phyloP scores from a whole-genome alignment of 2,888 invertebrate genomes.

The Diarsia mendica region DNA sequence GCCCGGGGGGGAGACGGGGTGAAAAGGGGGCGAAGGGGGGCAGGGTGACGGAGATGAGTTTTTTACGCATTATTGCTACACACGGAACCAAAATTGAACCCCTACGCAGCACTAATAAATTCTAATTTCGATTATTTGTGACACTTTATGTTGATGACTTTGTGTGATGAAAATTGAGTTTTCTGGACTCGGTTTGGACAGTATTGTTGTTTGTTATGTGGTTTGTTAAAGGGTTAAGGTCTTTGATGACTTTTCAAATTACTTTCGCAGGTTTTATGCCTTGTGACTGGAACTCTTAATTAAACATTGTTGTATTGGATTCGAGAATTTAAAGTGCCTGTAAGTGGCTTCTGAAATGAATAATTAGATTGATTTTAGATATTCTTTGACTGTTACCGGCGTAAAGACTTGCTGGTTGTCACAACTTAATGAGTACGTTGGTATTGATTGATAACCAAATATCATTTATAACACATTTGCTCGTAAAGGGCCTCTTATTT shows the following conservation, averaged over 20 bases:
- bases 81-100: conserved; percentile 85
- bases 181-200: conserved; percentile 37
- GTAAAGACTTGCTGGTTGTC: too few relatives aligned
- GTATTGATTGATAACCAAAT: too few relatives aligned
- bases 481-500: too few relatives aligned
- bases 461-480: too few relatives aligned
- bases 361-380: too few relatives aligned
- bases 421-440: too few relatives aligned
- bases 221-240: background rate
- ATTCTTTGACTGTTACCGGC: too few relatives aligned
- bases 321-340: too few relatives aligned
- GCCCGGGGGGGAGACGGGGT: conserved; percentile 70
- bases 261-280: too few relatives aligned
- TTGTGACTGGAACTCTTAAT: too few relatives aligned
- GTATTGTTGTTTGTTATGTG: conserved; percentile 31
- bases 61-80: conserved; percentile 90
- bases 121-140: conserved; percentile 86
- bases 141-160: conserved; percentile 71
- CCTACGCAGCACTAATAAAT: conserved; percentile 85
- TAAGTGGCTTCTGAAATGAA: too few relatives aligned
- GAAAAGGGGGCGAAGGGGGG: conserved; percentile 58
- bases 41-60: conserved; percentile 87
- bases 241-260: background rate
- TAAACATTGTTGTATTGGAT: too few relatives aligned
- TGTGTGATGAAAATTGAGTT: conserved; percentile 60